phyloP scores from a whole-genome alignment of 2,797 vertebrate genomes.

The Enteromius paludinosus region DNA sequence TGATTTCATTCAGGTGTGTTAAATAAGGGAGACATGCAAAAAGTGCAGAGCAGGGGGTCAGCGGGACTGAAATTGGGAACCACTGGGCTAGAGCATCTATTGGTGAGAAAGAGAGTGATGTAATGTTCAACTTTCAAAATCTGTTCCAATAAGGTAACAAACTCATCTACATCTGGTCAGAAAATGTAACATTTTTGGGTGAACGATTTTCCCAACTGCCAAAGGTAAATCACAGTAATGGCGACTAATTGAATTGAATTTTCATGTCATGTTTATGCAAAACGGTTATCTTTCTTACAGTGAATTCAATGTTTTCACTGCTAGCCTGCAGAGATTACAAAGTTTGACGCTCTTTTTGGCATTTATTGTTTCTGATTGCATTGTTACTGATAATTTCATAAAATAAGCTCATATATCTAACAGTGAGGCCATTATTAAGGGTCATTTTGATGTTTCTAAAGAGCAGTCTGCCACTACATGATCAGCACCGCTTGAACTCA shows the following conservation, averaged over 20 bases:
- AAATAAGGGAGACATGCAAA: too few species aligned
- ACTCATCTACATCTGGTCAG: neutral
- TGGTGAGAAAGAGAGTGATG: too few species aligned
- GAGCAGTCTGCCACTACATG: neutral
- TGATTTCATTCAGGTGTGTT: too few species aligned
- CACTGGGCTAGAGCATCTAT: too few species aligned
- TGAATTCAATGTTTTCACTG: neutral
- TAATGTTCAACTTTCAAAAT: too few species aligned
- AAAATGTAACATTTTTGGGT: neutral
- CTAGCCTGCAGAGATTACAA: neutral
- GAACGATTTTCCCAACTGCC: neutral
- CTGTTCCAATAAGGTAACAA: too few species aligned
- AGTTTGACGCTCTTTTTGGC: neutral
- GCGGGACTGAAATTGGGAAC: too few species aligned
- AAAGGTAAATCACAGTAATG: neutral
- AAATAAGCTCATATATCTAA: neutral
- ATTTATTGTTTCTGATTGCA: neutral
- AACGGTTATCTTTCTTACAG: neutral
- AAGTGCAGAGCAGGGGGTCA: too few species aligned
- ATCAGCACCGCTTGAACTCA: neutral
- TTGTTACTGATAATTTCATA: constrained; percentile 14
- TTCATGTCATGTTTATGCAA: neutral
- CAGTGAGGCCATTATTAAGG: neutral
- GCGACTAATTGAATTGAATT: neutral
- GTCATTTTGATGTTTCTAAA: neutral